Evolutionary conservation across 2,113 vertebrate genomes (phyloP).

Genomic region (Alectura lathami): DNA sequence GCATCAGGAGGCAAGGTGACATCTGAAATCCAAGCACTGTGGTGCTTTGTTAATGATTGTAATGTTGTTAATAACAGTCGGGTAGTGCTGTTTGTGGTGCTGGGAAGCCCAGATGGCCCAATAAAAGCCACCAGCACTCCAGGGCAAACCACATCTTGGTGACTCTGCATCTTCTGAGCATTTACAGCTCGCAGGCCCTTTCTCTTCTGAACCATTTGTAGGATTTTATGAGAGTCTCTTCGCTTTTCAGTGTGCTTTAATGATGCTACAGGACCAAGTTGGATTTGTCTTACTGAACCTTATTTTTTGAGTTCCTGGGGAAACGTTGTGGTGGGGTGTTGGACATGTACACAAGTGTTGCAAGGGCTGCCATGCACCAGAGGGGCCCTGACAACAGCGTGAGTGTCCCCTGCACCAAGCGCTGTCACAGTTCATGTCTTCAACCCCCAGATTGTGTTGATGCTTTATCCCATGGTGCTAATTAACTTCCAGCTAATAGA

Average conservation of each 20-base stretch:
- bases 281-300: not conserved
- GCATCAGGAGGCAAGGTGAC: not conserved
- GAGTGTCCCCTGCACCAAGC: not conserved
- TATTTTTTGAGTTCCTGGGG: not conserved
- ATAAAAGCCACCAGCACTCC: conserved; percentile 11
- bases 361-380: fast-evolving
- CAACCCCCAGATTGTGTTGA: not conserved
- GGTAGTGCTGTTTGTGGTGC: conserved; percentile 35
- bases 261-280: not conserved
- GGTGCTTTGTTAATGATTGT: conserved; percentile 47
- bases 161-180: not conserved
- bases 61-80: not conserved
- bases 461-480: not conserved
- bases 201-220: not conserved
- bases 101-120: conserved; percentile 59
- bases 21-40: not conserved
- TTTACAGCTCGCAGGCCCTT: not conserved
- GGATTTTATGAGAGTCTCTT: not conserved
- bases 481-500: not conserved
- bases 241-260: not conserved
- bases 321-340: not conserved
- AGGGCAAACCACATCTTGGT: not conserved
- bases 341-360: not conserved
- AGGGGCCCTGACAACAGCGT: not conserved
- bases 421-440: fast-evolving